Evolutionary conservation across 1,140 invertebrate species (phyloP).

Genomic region (Drosophila triauraria): DNA sequence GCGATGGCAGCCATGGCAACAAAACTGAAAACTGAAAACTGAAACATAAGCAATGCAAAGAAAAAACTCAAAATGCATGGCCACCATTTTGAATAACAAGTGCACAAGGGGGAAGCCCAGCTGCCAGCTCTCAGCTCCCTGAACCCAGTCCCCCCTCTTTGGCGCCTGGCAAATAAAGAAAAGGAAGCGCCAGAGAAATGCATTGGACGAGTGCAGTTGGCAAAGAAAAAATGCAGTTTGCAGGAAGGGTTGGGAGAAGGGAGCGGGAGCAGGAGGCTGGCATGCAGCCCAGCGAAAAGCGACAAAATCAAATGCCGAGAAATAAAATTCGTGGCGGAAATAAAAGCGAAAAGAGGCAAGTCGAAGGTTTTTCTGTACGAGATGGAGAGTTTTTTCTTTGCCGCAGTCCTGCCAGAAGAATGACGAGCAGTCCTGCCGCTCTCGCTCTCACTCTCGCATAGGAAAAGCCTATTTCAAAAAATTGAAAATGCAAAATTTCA

Average conservation of each 20-base stretch:
- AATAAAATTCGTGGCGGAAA: conserved; percentile 71
- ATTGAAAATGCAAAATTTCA: conserved; percentile 84
- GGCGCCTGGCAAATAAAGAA: conserved; percentile 43
- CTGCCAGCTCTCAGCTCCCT: neutral
- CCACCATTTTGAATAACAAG: conserved; percentile 83
- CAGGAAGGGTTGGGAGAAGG: conserved; percentile 42
- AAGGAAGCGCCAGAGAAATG: conserved; percentile 67
- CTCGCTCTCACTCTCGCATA: conserved; percentile 38
- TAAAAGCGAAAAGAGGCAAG: conserved; percentile 54
- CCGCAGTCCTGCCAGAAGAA: conserved; percentile 35
- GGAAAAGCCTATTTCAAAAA: conserved; percentile 82
- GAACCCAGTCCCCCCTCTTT: neutral
- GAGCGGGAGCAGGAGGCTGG: conserved; percentile 29
- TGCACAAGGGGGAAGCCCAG: conserved; percentile 41
- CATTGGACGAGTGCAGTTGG: conserved; percentile 74
- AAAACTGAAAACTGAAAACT: conserved; percentile 42
- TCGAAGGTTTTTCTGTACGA: conserved; percentile 58
- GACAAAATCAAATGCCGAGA: conserved; percentile 81
- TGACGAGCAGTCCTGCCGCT: conserved; percentile 7
- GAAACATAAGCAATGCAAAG: conserved; percentile 70
- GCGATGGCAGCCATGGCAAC: conserved; percentile 69
- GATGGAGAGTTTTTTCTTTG: conserved; percentile 44
- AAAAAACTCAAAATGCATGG: conserved; percentile 73
- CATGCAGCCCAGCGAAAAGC: conserved; percentile 51
- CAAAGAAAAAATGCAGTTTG: conserved; percentile 72